phyloP scores from a whole-genome alignment of 2,113 vertebrate species.

The Cyanistes caeruleus region DNA sequence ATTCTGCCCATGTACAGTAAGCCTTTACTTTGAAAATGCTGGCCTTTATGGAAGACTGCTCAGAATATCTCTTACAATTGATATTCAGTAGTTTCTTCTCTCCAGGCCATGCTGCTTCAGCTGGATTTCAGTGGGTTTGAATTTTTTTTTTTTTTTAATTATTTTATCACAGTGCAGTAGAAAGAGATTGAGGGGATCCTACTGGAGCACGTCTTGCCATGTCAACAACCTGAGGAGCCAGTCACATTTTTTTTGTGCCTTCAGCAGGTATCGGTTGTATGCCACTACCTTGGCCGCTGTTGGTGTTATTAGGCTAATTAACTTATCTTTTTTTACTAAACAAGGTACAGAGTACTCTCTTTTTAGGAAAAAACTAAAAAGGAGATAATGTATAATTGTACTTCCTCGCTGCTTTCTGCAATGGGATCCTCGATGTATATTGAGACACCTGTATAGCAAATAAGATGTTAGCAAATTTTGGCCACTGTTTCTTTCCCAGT shows the following conservation, averaged over 20 bases:
- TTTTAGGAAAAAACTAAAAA: not conserved
- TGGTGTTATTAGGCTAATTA: not conserved
- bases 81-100: not conserved
- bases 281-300: not conserved
- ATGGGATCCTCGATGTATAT: not conserved
- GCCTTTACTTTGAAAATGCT: not conserved
- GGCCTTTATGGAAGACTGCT: not conserved
- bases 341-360: not conserved
- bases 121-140: rapidly evolving
- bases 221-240: not conserved
- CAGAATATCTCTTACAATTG: not conserved
- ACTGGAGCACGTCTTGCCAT: not conserved
- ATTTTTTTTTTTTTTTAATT: rapidly evolving
- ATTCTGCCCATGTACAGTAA: not conserved
- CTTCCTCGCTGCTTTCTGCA: not conserved
- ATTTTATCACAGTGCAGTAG: not conserved
- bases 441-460: not conserved
- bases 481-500: not conserved
- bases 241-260: not conserved
- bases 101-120: not conserved
- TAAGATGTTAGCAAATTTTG: not conserved
- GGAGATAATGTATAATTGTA: not conserved
- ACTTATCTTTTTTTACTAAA: not conserved
- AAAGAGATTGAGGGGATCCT: not conserved
- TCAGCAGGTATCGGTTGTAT: not conserved